These are phyloP conservation scores for Anhinga rufa DNA, from an alignment of 2,113 vertebrate genomes.

Conservation along the genomic window DNA sequence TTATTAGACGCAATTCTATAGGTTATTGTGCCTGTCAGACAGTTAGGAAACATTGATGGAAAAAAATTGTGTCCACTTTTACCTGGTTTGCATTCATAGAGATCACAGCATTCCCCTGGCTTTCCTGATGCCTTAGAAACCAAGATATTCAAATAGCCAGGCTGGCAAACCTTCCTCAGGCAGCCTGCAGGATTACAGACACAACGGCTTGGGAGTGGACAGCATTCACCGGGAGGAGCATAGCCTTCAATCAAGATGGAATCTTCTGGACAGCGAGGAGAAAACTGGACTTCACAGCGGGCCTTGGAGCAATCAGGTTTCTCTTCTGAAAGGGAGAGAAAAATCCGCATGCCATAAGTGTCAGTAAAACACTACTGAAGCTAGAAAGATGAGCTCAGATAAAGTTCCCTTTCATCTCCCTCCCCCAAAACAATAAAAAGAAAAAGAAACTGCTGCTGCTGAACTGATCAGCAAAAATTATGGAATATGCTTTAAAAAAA, in stretches of 20 bases:
- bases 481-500: not conserved
- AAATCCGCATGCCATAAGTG: constrained; percentile 43
- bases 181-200: constrained; percentile 88
- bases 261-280: constrained; percentile 88
- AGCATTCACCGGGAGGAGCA: constrained; percentile 87
- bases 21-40: not conserved
- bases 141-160: constrained; percentile 86
- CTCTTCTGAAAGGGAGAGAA: constrained; percentile 79
- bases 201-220: constrained; percentile 87
- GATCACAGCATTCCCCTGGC: constrained; percentile 89
- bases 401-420: not conserved
- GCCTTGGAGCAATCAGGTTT: constrained; percentile 88
- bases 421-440: not conserved
- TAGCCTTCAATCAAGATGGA: constrained; percentile 90
- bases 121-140: constrained; percentile 89
- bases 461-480: not conserved
- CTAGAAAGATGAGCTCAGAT: not conserved
- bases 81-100: constrained; percentile 94
- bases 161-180: constrained; percentile 88
- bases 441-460: not conserved
- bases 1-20: not conserved
- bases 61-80: not conserved
- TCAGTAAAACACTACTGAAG: not conserved
- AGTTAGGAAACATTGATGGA: not conserved
- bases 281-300: constrained; percentile 90